A percentile compares a stretch with the other conserved stretches of the same genome.
These are phyloP conservation scores for Otocyon megalotis DNA, from an alignment of 2,113 vertebrate genomes.

Conservation along the genomic window DNA sequence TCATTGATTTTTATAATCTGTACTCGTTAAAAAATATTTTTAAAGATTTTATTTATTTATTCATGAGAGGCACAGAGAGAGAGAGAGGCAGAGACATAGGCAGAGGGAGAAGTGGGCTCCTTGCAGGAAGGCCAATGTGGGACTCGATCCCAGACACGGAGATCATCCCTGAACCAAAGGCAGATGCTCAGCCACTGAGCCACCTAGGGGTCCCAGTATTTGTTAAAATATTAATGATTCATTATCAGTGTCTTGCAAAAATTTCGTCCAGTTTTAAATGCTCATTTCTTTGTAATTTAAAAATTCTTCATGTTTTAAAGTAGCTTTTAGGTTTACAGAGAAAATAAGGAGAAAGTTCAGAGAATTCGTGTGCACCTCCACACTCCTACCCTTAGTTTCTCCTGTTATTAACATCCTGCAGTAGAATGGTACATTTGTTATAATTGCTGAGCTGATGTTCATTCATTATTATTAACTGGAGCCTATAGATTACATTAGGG, in stretches of 20 bases:
- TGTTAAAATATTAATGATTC: conserved; percentile 27
- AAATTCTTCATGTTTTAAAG: background rate
- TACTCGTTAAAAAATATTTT: background rate
- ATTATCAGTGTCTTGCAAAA: background rate
- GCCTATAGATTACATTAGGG: background rate
- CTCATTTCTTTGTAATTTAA: background rate
- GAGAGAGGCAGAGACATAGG: too few relatives aligned
- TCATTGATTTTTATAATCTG: background rate
- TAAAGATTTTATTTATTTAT: too few relatives aligned
- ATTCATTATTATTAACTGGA: background rate
- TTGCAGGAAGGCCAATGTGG: too few relatives aligned
- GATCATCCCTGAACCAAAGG: too few relatives aligned
- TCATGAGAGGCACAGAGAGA: too few relatives aligned
- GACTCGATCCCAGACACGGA: too few relatives aligned
- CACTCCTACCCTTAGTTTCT: background rate
- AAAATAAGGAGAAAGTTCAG: background rate
- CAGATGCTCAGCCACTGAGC: too few relatives aligned
- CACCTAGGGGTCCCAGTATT: background rate
- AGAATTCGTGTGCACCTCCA: background rate
- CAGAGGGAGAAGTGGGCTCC: too few relatives aligned
- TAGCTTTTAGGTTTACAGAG: background rate
- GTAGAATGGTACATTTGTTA: background rate
- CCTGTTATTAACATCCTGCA: background rate
- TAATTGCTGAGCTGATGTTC: background rate
- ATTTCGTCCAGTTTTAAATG: background rate